Percentiles rank a stretch among this genome's conserved stretches.
Evolutionary conservation across 2,888 invertebrate species (phyloP).

Genomic region (Eupithecia abbreviata): DNA sequence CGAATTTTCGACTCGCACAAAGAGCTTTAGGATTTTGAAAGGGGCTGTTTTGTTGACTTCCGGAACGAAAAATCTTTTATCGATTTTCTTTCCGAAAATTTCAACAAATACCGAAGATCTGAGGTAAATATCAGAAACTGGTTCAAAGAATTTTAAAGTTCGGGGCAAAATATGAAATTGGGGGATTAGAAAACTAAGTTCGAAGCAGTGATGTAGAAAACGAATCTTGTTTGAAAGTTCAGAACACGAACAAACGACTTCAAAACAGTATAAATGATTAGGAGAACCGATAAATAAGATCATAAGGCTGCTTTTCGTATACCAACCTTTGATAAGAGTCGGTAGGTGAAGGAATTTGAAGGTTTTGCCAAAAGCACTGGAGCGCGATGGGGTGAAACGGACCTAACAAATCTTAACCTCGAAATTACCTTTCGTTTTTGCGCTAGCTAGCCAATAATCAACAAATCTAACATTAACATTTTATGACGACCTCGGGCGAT

Average conservation of each 20-base stretch:
- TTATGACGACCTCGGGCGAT: too few species aligned
- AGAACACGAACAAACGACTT: background rate
- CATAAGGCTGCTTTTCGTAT: background rate
- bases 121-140: conserved; percentile 1
- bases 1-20: background rate
- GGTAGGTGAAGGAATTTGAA: background rate
- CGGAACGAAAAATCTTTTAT: background rate
- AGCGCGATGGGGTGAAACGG: background rate
- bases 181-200: conserved; percentile 1
- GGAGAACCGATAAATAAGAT: conserved; percentile 4
- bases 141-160: conserved; percentile 6
- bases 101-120: background rate
- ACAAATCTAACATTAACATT: too few species aligned
- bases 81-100: background rate
- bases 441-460: too few species aligned
- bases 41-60: background rate
- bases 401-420: background rate
- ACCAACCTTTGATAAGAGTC: background rate
- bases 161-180: background rate
- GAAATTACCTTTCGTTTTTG: background rate
- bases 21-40: conserved; percentile 2
- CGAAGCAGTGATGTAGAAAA: background rate
- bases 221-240: background rate
- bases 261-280: background rate
- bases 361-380: background rate